These are phyloP conservation scores for Pachyseris speciosa DNA, from an alignment of 64 coral and sea anemone species.

Conservation along the genomic window DNA sequence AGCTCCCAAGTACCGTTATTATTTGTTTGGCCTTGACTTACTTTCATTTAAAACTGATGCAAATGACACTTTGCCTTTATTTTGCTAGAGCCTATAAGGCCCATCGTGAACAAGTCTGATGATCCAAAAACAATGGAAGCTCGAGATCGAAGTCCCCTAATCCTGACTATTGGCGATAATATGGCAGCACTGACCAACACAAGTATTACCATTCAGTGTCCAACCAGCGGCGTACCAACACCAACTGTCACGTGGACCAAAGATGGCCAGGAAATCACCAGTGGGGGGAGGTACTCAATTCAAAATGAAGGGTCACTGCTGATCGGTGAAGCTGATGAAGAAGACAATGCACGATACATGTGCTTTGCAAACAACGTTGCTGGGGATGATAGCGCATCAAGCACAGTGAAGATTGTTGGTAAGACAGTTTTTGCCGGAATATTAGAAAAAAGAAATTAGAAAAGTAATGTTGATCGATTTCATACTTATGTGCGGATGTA, in stretches of 20 bases:
- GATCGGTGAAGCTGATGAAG: not conserved
- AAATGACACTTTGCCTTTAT: no score
- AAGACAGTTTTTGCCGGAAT: no score
- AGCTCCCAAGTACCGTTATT: no score
- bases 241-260: constrained; percentile 64
- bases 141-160: not conserved
- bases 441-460: no score
- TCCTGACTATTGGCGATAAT: constrained; percentile 41
- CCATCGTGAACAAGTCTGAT: constrained; percentile 15
- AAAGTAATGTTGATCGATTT: no score
- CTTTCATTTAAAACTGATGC: no score
- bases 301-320: constrained; percentile 16
- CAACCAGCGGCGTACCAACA: constrained; percentile 51
- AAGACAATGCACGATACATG: constrained; percentile 46
- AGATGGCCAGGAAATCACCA: constrained; percentile 42
- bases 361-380: constrained; percentile 27
- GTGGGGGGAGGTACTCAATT: constrained; percentile 16
- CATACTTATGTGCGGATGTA: no score
- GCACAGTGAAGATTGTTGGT: constrained; percentile 21
- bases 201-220: constrained; percentile 48
- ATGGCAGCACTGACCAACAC: constrained; percentile 62
- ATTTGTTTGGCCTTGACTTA: no score
- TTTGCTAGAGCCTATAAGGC: not conserved
- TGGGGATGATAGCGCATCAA: constrained; percentile 35
- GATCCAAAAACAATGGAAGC: constrained; percentile 4